Conservation (phyloP, 2,797 vertebrate genomes). For the Gallinago solitaria region DNA sequence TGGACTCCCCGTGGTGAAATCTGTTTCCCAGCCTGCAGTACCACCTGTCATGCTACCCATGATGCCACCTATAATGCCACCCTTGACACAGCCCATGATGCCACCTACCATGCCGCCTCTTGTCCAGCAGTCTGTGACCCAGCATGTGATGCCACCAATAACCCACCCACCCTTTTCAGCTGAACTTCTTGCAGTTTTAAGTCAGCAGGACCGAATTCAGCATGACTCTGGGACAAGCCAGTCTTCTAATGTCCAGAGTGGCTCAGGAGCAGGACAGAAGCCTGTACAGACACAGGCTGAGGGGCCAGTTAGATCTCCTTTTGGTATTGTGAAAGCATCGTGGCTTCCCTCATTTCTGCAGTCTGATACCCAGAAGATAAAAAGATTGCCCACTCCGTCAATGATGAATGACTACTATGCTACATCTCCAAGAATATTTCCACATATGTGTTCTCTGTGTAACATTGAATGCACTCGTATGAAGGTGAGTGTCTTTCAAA, state of each 20-base stretch:
- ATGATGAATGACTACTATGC: slow-evolving; percentile 96
- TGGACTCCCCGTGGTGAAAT: slow-evolving; percentile 54
- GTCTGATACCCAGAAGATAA: slow-evolving; percentile 69
- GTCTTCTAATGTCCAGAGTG: not conserved
- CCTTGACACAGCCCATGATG: slow-evolving; percentile 61
- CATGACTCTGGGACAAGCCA: slow-evolving; percentile 40
- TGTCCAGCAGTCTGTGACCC: slow-evolving; percentile 49
- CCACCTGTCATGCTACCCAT: slow-evolving; percentile 1
- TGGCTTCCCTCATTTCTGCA: slow-evolving; percentile 74
- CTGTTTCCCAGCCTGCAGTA: not conserved
- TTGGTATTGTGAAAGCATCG: slow-evolving; percentile 76
- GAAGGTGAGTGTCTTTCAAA: slow-evolving; percentile 90
- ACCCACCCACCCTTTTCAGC: slow-evolving; percentile 63
- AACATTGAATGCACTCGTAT: slow-evolving; percentile 89
- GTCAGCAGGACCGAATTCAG: slow-evolving; percentile 56
- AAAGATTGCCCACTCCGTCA: slow-evolving; percentile 82
- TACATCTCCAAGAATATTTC: slow-evolving; percentile 89
- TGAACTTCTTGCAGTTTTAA: slow-evolving; percentile 59
- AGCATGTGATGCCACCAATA: slow-evolving; percentile 57
- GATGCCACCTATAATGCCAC: slow-evolving; percentile 55
- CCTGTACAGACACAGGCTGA: slow-evolving; percentile 23
- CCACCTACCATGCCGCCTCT: slow-evolving; percentile 61
- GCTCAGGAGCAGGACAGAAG: slow-evolving; percentile 39
- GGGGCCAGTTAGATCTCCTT: slow-evolving; percentile 73
- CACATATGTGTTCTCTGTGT: slow-evolving; percentile 98